Evolutionary conservation across 2,797 vertebrate species (phyloP), one percentile per base, ranked within the genome.

Genomic region (Echeneis naucrates): DNA sequence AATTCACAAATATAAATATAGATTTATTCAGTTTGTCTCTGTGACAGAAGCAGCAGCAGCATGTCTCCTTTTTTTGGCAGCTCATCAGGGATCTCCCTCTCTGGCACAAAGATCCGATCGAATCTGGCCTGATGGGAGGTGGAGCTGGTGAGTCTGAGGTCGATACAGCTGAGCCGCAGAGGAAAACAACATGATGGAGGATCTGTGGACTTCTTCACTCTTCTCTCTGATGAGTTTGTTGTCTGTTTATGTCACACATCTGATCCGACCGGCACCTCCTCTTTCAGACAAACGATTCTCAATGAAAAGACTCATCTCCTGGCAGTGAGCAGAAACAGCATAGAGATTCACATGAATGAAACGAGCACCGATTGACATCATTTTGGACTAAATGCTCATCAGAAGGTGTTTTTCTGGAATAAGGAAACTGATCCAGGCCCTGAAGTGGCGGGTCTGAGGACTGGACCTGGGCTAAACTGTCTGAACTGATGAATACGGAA

Each of bases 1-100:
- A 77, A 80, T 77, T 75, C 78, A 88, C 86, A 77, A 81, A 85
- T 88, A 83, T 84, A 87, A 89, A 90, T 84, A 87, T 85, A 88
- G 47, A 82, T 71, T 73, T 48, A 72, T 77, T 53, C 57, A 54
- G 0, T 30, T 9, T 5, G 38, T 77, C 53, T 56, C 38, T 27
- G 26, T 45, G 23, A 24, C 45, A 27, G 42, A n/a, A 1, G n/a
- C 7, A n/a, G 26, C 23, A 32, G 54, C 24, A 42, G 54, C n/a
- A 53, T 35, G 13, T 75, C 17, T 33, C 76, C 55, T 64, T 23
- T n/a, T n/a, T n/a, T n/a, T 61, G 62, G 21, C 10, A 51, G 35
- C 30, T 70, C 54, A 8, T 76, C 72, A 56, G 42, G 40, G 30
- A 21, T 58, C 30, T 57, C 30, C 51, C 17, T 64, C 30, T 26